These are phyloP conservation scores for Silurus lanzhouensis DNA, from an alignment of 2,797 vertebrate genomes.

Conservation along the genomic window DNA sequence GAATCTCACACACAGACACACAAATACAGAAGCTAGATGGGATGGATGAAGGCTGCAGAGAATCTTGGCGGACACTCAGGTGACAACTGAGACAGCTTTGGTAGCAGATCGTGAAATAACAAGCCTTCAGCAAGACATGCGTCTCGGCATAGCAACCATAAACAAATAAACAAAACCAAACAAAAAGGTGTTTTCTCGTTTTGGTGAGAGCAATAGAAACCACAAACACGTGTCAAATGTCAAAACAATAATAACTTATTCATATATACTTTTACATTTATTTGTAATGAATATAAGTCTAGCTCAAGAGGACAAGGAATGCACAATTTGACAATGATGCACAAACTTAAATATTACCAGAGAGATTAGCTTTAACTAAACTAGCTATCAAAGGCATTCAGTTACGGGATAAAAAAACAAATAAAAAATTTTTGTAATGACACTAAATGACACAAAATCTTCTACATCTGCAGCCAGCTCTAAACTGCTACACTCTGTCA, in stretches of 20 bases:
- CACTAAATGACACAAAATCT: neutral
- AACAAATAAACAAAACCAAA: conserved; percentile 54
- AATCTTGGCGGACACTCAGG: conserved; percentile 53
- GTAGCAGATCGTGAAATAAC: conserved; percentile 53
- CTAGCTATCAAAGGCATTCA: neutral
- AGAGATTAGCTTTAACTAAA: neutral
- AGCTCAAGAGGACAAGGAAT: neutral
- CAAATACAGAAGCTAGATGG: conserved; percentile 25
- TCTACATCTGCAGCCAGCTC: neutral
- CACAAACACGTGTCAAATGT: conserved; percentile 31
- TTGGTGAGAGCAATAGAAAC: neutral
- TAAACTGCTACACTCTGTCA: neutral
- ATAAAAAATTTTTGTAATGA: neutral
- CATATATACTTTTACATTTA: neutral
- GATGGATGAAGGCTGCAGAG: conserved; percentile 51
- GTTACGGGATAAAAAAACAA: neutral
- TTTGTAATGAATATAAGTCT: neutral
- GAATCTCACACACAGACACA: neutral
- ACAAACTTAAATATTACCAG: neutral
- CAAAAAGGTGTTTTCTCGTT: conserved; percentile 29
- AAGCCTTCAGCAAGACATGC: conserved; percentile 38
- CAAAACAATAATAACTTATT: conserved; percentile 3
- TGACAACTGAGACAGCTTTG: conserved; percentile 56
- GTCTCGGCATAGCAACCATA: conserved; percentile 40
- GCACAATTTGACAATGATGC: no score